Evolutionary conservation across 2,113 vertebrate species (phyloP), one percentile per base, ranked within the genome.

Genomic region (Myotis brandtii): DNA sequence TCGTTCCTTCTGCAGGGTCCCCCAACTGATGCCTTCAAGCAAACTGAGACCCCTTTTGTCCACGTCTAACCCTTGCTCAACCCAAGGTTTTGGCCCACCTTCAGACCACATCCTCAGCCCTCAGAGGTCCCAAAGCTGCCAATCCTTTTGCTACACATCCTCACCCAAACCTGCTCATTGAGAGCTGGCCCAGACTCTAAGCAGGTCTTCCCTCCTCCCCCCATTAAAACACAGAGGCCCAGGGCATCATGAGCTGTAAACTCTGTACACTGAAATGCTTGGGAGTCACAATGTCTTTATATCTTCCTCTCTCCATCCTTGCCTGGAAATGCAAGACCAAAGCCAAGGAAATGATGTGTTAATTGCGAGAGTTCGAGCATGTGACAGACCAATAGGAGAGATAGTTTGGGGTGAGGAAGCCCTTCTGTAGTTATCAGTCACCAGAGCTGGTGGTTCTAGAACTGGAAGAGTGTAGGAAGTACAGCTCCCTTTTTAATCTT

Each of bases 311-410:
- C 82, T 82, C n/a, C 13, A 13, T 66, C 75, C 37, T 93, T 95
- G 27, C 16, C 69, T 96, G 23, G 43, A 89, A 56, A 92, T 70
- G 10, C 6, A 96, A 91, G 48, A 64, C 54, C 46, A 59, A 76
- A 59, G 9, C 59, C 43, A 85, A 88, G 62, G 52, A 87, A 95
- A 72, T 46, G 27, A 81, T 62, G 75, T 77, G 21, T 52, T 77
- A 80, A 37, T 17, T 14, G 34, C 11, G 73, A 70, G 54, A 52
- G 18, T 85, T 52, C 37, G 67, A 84, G 80, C 70, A 30, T 52
- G 9, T 72, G 81, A 72, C 43, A 93, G 21, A 56, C 40, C 11
- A 64, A 32, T 13, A 40, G 43, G 50, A 89, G 89, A 69, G 48
- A 64, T 1, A 66, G 30, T 70, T 83, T 3, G 14, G 75, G 13